Percentiles rank a stretch among this genome's conserved stretches.
Conservation (phyloP, 2,888 invertebrate species). For the Callosobruchus maculatus region DNA sequence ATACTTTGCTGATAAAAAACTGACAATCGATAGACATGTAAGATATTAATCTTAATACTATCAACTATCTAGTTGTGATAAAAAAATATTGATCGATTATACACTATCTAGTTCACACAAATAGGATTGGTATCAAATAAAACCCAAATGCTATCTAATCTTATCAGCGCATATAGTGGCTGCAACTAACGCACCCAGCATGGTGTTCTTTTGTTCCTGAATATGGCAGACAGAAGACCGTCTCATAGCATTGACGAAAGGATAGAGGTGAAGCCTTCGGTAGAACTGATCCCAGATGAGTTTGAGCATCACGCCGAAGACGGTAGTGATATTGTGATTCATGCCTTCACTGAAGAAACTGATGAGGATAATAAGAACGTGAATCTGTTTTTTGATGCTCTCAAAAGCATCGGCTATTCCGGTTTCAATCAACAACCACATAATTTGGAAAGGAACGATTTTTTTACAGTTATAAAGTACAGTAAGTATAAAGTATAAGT, state of each 20-base stretch:
- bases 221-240: not conserved
- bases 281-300: constrained; percentile 43
- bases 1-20: no score
- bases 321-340: constrained; percentile 18
- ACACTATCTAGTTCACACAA: not conserved
- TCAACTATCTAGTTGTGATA: no score
- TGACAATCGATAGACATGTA: no score
- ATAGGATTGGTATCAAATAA: not conserved
- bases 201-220: not conserved
- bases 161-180: not conserved
- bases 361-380: constrained; percentile 19
- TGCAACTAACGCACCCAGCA: not conserved
- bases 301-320: constrained; percentile 30
- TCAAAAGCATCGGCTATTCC: constrained; percentile 22
- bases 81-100: not conserved
- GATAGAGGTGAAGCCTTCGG: constrained; percentile 38
- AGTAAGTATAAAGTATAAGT: constrained; percentile 23
- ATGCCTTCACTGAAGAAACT: constrained; percentile 16
- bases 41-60: no score
- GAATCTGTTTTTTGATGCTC: constrained; percentile 17
- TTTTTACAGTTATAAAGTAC: constrained; percentile 16
- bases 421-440: constrained; percentile 22
- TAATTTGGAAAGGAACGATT: constrained; percentile 18
- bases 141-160: not conserved
- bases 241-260: constrained; percentile 18